Evolutionary conservation across 2,113 vertebrate species (phyloP), one percentile per base, ranked within the genome.

Genomic region (Pelobates fuscus): DNA sequence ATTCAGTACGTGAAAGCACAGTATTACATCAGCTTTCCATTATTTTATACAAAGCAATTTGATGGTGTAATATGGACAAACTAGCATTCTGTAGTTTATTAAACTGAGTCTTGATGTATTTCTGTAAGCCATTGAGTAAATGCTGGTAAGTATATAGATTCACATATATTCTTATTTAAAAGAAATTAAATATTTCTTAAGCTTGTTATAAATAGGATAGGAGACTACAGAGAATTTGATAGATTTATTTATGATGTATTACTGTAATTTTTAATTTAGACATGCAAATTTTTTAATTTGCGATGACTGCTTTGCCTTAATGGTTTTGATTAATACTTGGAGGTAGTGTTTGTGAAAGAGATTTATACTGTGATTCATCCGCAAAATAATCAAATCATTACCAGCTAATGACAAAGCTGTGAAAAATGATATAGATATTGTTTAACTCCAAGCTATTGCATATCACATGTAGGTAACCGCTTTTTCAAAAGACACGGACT

Each of bases 301-400:
- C 91, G 92, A 88, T 90, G 94, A 93, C 94, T 93, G 89, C 91
- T 92, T 94, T 93, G 93, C 94, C 94, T 94, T 94, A 95, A 95
- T 93, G 94, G 89, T 93, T 96, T 95, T 98, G 96, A 99, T 99
- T 95, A 97, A 99, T 98, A 94, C 81, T 89, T 85, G 85, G 89
- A 92, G 93, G 94, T 97, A 96, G 91, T 92, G 94, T 94, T 95
- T 96, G 92, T 96, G 96, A 98, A 95, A 93, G 93, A 98, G 96
- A 98, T 95, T 93, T 95, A 98, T 96, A 93, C 91, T 86, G 88
- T 89, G 91, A 96, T 96, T 96, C 95, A 98, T 98, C 95, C 95
- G 92, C 94, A 96, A 96, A 98, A 98, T 96, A 97, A 97, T 95
- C 95, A 95, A 98, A 98, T 98, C 96, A 98, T 98, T 97, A 98